Base-by-base conservation (phyloP, 2,113 vertebrate species). In the Laticauda colubrina region DNA sequence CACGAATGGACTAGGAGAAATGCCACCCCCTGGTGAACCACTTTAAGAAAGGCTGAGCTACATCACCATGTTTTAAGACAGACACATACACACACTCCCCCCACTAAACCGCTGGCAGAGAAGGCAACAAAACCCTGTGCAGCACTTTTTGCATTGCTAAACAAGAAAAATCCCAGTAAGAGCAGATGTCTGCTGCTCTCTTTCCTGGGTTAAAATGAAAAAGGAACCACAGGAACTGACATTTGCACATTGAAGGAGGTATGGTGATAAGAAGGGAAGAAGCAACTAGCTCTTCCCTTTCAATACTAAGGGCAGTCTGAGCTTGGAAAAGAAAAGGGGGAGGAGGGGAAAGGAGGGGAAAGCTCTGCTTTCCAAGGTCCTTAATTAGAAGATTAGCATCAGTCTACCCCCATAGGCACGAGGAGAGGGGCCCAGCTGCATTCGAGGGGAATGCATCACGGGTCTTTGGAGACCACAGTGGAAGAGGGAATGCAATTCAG, bases 371-470 rank as follows among this genome's bases (percentile, higher is more conserved):
- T 88, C 0, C 95, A 51, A 59, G 89, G 1, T 94, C 92, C 94
- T 90, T 53, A 54, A 85, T 34, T 93, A 69, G 39, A 87, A 95
- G 95, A 94, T 93, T 96, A 96, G 94, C 75, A 81, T 81, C 75
- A 81, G 34, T 94, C 95, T 96, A 89, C 94, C 93, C 89, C 95
- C 91, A 94, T 95, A 97, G 97, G 97, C 97, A 96, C 95, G 91
- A 92, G 7, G 93, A 96, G 92, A 91, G 91, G 94, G 95, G 94
- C 95, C 95, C 93, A 81, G 95, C 96, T 94, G 14, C 56, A 89
- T 56, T 94, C 81, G 56, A 29, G 93, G 95, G 95, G 95, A 94
- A 56, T 69, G 91, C 8, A 2, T 95, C 88, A 2, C 95, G 87
- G 53, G 12, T 94, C 90, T 94, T 95, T 93, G 24, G 90, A 95